These are phyloP conservation scores for Neopipo cinnamomea DNA, from an alignment of 2,113 vertebrate genomes.

Conservation along the genomic window DNA sequence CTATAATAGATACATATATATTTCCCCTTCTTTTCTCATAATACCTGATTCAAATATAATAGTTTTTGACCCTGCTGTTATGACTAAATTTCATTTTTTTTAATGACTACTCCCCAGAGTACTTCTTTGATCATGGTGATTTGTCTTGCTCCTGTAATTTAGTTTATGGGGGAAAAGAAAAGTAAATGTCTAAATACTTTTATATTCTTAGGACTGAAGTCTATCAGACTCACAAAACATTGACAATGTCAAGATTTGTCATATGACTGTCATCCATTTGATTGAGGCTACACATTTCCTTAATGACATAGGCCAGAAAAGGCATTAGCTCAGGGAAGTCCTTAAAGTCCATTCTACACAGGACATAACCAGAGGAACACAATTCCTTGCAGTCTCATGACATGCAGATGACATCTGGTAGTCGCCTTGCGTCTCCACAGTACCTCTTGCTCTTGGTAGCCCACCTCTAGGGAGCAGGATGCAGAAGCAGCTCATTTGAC, in stretches of 20 bases:
- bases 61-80: background rate
- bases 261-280: background rate
- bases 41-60: background rate
- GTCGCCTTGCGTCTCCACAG: background rate
- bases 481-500: background rate
- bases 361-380: background rate
- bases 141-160: background rate
- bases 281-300: background rate
- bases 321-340: background rate
- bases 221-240: background rate
- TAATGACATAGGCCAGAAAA: background rate
- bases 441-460: accelerated
- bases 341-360: accelerated
- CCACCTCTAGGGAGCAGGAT: background rate
- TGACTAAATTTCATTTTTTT: background rate
- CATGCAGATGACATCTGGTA: accelerated
- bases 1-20: background rate
- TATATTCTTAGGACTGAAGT: background rate
- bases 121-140: background rate
- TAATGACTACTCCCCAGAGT: background rate
- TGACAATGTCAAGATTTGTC: background rate
- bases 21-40: background rate
- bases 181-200: background rate
- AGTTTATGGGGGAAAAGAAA: background rate
- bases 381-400: background rate